phyloP scores from a whole-genome alignment of 2,888 invertebrate genomes.

The Dusona sp. region DNA sequence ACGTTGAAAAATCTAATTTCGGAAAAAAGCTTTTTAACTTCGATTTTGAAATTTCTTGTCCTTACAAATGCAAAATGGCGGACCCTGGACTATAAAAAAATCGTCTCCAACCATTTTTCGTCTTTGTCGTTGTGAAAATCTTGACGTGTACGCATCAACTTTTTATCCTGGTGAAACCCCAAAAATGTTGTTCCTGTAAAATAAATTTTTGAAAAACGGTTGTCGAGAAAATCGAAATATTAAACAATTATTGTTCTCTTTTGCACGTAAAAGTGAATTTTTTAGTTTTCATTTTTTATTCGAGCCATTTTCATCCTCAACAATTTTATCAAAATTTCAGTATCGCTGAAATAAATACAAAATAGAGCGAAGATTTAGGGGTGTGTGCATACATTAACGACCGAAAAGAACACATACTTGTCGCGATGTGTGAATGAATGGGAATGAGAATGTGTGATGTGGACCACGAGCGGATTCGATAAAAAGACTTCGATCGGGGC shows the following conservation, averaged over 20 bases:
- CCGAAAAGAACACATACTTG: slow-evolving; percentile 8
- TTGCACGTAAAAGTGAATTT: background rate
- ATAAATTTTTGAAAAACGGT: background rate
- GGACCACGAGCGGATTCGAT: slow-evolving; percentile 78
- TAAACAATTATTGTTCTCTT: background rate
- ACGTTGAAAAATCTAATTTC: too few species aligned
- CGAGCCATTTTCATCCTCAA: background rate
- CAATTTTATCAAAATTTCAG: background rate
- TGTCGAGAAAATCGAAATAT: background rate
- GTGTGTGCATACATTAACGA: slow-evolving; percentile 18
- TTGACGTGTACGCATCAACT: too few species aligned
- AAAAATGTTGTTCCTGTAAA: background rate
- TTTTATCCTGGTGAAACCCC: too few species aligned
- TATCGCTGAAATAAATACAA: slow-evolving; percentile 14
- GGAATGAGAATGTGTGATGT: slow-evolving; percentile 44
- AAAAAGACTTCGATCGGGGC: slow-evolving; percentile 79
- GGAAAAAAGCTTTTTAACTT: too few species aligned
- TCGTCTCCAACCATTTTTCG: too few species aligned
- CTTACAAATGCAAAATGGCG: too few species aligned
- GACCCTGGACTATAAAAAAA: too few species aligned
- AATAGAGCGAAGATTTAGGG: slow-evolving; percentile 30
- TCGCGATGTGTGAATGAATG: slow-evolving; percentile 46
- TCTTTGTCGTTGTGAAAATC: too few species aligned
- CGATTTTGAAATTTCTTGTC: too few species aligned
- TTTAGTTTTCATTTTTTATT: background rate